phyloP scores from a whole-genome alignment of 1,140 invertebrate genomes.

The Caenorhabditis elegans region DNA sequence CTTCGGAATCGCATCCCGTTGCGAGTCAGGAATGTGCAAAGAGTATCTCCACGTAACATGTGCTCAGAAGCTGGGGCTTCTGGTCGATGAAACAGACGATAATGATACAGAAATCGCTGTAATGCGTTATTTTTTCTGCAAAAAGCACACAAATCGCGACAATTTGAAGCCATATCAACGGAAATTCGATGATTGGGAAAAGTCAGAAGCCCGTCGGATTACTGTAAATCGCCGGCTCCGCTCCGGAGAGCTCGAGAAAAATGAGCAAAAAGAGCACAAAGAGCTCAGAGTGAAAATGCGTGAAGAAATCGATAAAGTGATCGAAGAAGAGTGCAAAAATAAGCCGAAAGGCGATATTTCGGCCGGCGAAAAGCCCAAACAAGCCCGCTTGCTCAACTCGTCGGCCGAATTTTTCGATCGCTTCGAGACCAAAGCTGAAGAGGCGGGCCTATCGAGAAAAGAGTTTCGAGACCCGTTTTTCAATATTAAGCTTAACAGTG shows the following conservation, averaged over 20 bases:
- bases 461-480: not conserved
- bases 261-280: too few relatives aligned
- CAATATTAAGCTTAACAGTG: not conserved
- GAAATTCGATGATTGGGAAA: not conserved
- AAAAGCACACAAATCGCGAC: constrained; percentile 49
- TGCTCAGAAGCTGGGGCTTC: constrained; percentile 58
- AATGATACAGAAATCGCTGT: constrained; percentile 36
- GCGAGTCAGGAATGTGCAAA: constrained; percentile 95
- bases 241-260: too few relatives aligned
- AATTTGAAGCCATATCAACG: not conserved
- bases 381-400: not conserved
- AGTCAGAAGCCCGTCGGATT: not conserved
- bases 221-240: not conserved
- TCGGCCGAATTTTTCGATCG: not conserved
- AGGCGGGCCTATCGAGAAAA: not conserved
- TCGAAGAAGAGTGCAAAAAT: not conserved
- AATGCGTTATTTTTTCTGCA: constrained; percentile 51
- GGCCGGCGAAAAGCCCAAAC: not conserved
- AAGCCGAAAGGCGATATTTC: not conserved
- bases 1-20: constrained; percentile 90
- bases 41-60: constrained; percentile 96
- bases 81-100: constrained; percentile 52
- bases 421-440: constrained; percentile 2
- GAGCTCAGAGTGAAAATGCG: not conserved
- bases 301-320: not conserved